These are phyloP conservation scores for Ctenochaetus hawaiiensis DNA, from an alignment of 2,797 vertebrate genomes.

Conservation along the genomic window DNA sequence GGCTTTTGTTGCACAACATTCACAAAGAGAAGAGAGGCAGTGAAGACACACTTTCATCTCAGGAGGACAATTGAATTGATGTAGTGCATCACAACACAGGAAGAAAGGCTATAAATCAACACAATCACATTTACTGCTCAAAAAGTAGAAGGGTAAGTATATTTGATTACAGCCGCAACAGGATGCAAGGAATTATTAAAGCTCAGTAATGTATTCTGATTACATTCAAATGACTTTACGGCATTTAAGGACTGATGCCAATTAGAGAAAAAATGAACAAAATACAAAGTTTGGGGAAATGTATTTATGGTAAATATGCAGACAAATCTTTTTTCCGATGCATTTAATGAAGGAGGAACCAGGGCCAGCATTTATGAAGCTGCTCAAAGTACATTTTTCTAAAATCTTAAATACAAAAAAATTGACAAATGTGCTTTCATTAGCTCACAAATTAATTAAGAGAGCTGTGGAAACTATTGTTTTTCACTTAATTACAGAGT, in stretches of 20 bases:
- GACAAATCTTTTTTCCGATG: neutral
- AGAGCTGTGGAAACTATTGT: neutral
- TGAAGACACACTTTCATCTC: neutral
- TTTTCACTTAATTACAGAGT: too few species aligned
- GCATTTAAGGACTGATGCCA: neutral
- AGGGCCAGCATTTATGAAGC: neutral
- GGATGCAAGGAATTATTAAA: neutral
- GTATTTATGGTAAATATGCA: neutral
- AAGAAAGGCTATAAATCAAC: neutral
- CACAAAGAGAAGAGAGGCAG: neutral
- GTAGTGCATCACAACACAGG: conserved; percentile 20
- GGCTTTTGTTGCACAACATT: conserved; percentile 8
- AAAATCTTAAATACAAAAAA: neutral
- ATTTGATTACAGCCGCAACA: conserved; percentile 1
- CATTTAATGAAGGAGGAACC: neutral
- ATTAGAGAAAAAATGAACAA: neutral
- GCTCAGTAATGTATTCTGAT: conserved; percentile 23
- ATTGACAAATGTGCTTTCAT: neutral
- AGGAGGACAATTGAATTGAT: conserved; percentile 15
- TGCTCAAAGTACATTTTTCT: neutral
- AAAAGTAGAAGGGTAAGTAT: neutral
- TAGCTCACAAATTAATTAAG: neutral
- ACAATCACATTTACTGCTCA: neutral
- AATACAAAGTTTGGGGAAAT: neutral
- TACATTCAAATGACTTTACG: neutral